Percentiles rank a stretch among this genome's conserved stretches.
phyloP scores from a whole-genome alignment of 1,140 invertebrate genomes.

The Mercenaria mercenaria region DNA sequence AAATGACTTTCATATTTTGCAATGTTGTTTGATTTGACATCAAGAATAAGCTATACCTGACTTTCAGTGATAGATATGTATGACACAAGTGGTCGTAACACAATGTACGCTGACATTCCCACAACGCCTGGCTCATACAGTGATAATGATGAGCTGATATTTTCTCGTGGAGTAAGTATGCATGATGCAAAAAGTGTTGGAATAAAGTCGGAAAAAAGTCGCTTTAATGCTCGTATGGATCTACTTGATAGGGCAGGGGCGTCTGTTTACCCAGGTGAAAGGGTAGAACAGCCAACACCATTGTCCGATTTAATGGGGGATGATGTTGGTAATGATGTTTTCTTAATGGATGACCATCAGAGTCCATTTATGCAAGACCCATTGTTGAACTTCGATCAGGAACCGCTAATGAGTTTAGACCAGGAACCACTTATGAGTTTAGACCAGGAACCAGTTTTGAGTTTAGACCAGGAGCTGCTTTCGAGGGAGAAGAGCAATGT shows the following conservation, averaged over 20 bases:
- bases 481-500: slow-evolving; percentile 7
- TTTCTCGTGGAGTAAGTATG: slow-evolving; percentile 52
- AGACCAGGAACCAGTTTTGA: neutral
- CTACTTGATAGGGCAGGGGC: slow-evolving; percentile 42
- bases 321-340: neutral
- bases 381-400: slow-evolving; percentile 18
- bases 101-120: slow-evolving; percentile 45
- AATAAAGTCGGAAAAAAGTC: slow-evolving; percentile 36
- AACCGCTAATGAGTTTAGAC: slow-evolving; percentile 9
- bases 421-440: neutral
- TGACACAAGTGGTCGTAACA: slow-evolving; percentile 43
- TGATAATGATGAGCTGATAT: slow-evolving; percentile 6
- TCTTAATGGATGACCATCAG: neutral
- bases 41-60: no score
- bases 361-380: slow-evolving; percentile 44
- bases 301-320: neutral
- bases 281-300: slow-evolving; percentile 15
- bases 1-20: no score
- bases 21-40: no score
- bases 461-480: slow-evolving; percentile 3
- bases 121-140: slow-evolving; percentile 8
- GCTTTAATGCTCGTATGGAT: slow-evolving; percentile 51
- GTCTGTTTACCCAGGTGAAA: slow-evolving; percentile 10
- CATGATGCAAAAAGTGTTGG: slow-evolving; percentile 23
- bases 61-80: slow-evolving; percentile 52